These are phyloP conservation scores for Triplophysa tibetana DNA, from an alignment of 2,113 vertebrate species.

Conservation along the genomic window DNA sequence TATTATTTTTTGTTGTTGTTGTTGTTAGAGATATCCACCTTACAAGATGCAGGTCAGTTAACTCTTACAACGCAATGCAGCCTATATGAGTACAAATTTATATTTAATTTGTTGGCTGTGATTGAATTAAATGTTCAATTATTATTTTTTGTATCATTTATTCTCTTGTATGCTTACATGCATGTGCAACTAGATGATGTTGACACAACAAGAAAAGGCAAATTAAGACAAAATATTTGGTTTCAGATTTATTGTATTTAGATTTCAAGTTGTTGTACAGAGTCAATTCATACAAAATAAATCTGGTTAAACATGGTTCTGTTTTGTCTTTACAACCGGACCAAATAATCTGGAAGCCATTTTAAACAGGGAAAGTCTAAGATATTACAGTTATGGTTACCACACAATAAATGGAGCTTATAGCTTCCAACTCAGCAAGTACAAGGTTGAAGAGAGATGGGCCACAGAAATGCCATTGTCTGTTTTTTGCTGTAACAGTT, in stretches of 20 bases:
- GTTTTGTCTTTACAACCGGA: background rate
- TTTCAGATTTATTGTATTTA: constrained; percentile 68
- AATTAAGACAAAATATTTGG: constrained; percentile 38
- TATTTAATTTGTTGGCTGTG: too few species aligned
- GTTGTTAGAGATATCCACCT: too few species aligned
- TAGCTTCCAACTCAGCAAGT: constrained; percentile 42
- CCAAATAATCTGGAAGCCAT: constrained; percentile 23
- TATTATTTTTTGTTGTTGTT: too few species aligned
- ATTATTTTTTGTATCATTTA: background rate
- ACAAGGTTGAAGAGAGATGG: constrained; percentile 14
- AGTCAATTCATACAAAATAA: constrained; percentile 59
- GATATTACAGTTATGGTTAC: constrained; percentile 23
- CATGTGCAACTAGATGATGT: too few species aligned
- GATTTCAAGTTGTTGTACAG: constrained; percentile 48
- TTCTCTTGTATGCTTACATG: background rate
- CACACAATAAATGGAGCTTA: constrained; percentile 9
- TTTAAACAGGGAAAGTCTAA: constrained; percentile 14
- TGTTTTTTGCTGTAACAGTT: constrained; percentile 24
- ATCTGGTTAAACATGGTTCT: constrained; percentile 60
- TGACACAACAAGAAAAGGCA: constrained; percentile 14
- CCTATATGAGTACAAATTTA: too few species aligned
- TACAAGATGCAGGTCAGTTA: too few species aligned
- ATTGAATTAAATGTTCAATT: too few species aligned
- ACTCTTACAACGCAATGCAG: too few species aligned
- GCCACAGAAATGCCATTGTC: background rate